A percentile compares a stretch with the other conserved stretches of the same genome.
Conservation (phyloP, 2,888 invertebrate genomes). For the Leucophenga montana region DNA sequence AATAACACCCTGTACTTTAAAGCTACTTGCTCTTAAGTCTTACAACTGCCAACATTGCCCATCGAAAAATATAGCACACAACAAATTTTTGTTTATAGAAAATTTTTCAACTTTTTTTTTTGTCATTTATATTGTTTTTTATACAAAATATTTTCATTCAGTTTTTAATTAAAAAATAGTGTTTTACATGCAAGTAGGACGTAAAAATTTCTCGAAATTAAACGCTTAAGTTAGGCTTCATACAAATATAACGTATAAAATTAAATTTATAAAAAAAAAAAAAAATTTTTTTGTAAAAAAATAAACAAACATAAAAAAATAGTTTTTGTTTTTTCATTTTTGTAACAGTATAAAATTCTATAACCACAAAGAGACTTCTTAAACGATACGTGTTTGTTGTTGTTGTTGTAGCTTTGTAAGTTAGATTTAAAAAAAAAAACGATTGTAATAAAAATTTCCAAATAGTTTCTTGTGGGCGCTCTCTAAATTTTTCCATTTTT, state of each 20-base stretch:
- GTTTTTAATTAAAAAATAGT: constrained; percentile 45
- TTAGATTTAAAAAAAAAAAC: background rate
- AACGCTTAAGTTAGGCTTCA: constrained; percentile 28
- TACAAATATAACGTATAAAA: constrained; percentile 31
- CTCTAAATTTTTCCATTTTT: background rate
- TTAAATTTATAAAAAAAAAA: constrained; percentile 58
- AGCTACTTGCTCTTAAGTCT: too few relatives aligned
- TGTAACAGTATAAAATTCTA: too few relatives aligned
- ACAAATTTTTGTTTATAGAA: background rate
- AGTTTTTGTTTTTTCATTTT: background rate
- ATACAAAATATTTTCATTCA: constrained; percentile 37
- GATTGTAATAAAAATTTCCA: too few relatives aligned
- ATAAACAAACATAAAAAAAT: constrained; percentile 38
- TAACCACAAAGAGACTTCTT: constrained; percentile 27
- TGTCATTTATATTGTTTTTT: constrained; percentile 37
- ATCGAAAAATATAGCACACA: background rate
- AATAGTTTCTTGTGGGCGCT: background rate
- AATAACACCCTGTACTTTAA: too few relatives aligned
- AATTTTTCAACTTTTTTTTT: background rate
- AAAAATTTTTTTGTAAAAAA: constrained; percentile 46
- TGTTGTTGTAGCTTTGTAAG: constrained; percentile 21
- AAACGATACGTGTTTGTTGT: constrained; percentile 20
- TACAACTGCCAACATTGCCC: too few relatives aligned
- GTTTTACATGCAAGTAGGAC: constrained; percentile 47
- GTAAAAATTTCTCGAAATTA: constrained; percentile 42